Base-by-base conservation (phyloP, 2,888 invertebrate genomes). In the Agrochola litura region DNA sequence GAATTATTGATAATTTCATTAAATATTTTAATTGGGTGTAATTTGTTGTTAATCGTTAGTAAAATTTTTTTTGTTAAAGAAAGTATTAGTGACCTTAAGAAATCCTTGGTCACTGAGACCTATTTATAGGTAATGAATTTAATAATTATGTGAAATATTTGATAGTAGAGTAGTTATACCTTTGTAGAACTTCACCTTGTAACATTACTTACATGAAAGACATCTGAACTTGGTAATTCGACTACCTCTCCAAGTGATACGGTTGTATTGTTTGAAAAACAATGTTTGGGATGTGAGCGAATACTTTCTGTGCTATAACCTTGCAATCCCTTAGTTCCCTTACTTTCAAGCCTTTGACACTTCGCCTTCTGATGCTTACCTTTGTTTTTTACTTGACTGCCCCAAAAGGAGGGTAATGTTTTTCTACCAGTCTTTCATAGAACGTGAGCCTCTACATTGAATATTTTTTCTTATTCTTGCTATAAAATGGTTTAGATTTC, bases 1-100 rank as follows among this genome's bases (percentile, higher is more conserved):
- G 83, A 79, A 65, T 79, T 82, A 81, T 77, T 69, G 61, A 74
- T 69, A 43, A 65, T 60, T 69, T 58, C 25, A 66, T 58, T 72
- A 64, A 69, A 63, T 84, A 84, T 60, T 72, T 76, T 52, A 71
- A 78, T 65, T 69, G 37, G 8, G 14, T 71, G 37, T 77, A 65
- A 77, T 78, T 80, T 41, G 46, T 79, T 58, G 43, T 30, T n/a
- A n/a, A n/a, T n/a, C n/a, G n/a, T n/a, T 58, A 61, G 37, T 54
- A 49, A n/a, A 41, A 46, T 46, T 54, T 66, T 66, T 56, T 61
- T 46, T 4, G 30, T n/a, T n/a, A 2, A 46, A 16, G n/a, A 58
- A 82, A 22, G 37, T 52, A 25, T 4, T 14, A 41, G 14, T 19
- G 37, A n/a, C 8, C 3, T 41, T 22, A 25, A 4, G 16, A n/a